Base-by-base conservation (phyloP, 2,113 vertebrate genomes). In the Amazona vittata region DNA sequence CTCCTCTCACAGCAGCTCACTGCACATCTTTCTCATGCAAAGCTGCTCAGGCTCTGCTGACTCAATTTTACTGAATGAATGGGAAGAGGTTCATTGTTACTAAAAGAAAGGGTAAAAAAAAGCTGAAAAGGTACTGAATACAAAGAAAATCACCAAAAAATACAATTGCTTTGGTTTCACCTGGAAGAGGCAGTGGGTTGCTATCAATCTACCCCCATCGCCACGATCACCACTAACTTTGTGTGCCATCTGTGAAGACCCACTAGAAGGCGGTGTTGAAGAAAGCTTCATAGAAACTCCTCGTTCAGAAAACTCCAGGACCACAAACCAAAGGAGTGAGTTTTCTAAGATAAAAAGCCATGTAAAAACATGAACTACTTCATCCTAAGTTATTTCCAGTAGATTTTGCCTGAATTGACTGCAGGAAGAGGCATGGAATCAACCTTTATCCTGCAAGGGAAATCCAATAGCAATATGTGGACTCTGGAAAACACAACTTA, bases 231-330 rank as follows among this genome's bases (percentile, higher is more conserved):
- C 11, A 3, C 12, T 19, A 37, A 8, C 18, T 49, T 43, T 11
- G 33, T 11, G 44, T n/a, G 33, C 75, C 46, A 41, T 10, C 47
- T 3, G 0, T 31, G 41, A 18, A 50, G 78, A 69, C 67, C 63
- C 67, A 59, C 73, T 69, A 79, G 89, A 88, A 91, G 65, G 93
- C 83, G 79, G 53, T 31, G 68, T 35, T 44, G 78, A 62, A 69
- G 37, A 74, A 68, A 63, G 39, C 80, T 83, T 79, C 67, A 28
- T 0, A 15, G 21, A 31, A 33, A 59, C 18, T 15, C 35, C 55
- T 44, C 7, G 1, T 26, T 25, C 37, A 5, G 52, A 22, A 41
- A 63, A 47, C 35, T 25, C 11, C 29, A 19, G 53, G 35, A 35
- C 77, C 60, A 20, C 37, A 46, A 63, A 55, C 22, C 67, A 33